Evolutionary conservation across 2,797 vertebrate species (phyloP), one percentile per base, ranked within the genome.

Genomic region (Merluccius polli): DNA sequence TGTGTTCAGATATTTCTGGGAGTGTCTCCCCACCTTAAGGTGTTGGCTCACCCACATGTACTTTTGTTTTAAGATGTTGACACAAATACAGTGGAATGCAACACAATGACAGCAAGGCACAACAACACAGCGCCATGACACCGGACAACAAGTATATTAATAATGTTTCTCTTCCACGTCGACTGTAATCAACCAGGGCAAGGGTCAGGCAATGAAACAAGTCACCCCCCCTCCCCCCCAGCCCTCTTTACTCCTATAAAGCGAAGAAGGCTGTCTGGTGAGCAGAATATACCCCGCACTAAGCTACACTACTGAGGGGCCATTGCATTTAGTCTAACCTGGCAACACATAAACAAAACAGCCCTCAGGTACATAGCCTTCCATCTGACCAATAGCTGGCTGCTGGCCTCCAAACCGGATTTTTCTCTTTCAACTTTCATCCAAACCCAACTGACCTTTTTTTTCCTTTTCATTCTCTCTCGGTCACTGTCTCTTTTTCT

Each of bases 261-360:
- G 86, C 79, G 75, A 77, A 85, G 81, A 75, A 83, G 78, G 38
- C 84, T 68, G 82, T 84, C 80, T 87, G 90, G 91, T 88, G 91
- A 91, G 88, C 78, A 59, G 74, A 83, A 84, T 86, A 87, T 86
- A 10, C 21, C 16, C 18, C 21, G 13, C 52, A 24, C 24, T 65
- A n/a, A n/a, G n/a, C n/a, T n/a, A 15, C 44, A 52, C 44, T 52
- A 21, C 12, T 11, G 33, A 52, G 44, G 82, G 73, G 84, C 84
- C 80, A 87, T 91, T 90, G 89, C 82, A 87, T 91, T 78, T 65
- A 24, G 79, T 80, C 84, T 78, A 80, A 81, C 82, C 83, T 89
- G 90, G 87, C 79, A 85, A 38, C 24, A 87, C 87, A 90, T 86
- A 83, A 91, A 86, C 87, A 74, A 82, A 75, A 76, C 78, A 77